Evolutionary conservation across 2,797 vertebrate genomes (phyloP), one percentile per base, ranked within the genome.

Genomic region (Anisognathus igniventris): DNA sequence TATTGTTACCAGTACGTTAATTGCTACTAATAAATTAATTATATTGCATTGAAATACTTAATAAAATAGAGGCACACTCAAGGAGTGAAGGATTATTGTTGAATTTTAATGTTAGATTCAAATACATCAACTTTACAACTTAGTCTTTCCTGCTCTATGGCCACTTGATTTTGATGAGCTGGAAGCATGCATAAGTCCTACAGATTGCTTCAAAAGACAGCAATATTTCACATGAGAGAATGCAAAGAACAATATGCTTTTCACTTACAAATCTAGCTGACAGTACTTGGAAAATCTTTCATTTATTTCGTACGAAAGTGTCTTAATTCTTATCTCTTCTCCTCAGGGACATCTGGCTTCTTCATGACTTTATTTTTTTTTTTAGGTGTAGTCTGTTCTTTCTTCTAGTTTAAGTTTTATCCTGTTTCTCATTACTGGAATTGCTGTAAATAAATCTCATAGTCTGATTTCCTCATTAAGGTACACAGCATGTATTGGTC

Each of bases 11-110:
- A 91, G 76, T 58, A 91, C 0, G 0, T 93, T 96, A 90, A 97
- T 60, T 97, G 57, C 66, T 89, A 35, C 45, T 89, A 96, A 96
- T 92, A 96, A 96, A 96, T 97, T 97, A 95, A 97, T 97, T 95
- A 81, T 48, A 75, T 73, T 77, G 30, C 85, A 92, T 37, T 93
- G 86, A 96, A 95, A 95, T 94, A 85, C 65, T 95, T 96, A 91
- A 88, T 92, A 90, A 97, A 78, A 91, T 61, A 91, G 78, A 94
- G 47, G 12, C 66, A 94, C 44, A 51, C 39, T 91, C 93, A 90
- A 80, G 73, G 19, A 93, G 5, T 78, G 66, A 96, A 95, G 33
- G 57, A 87, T 93, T 95, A 95, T 92, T 94, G 48, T 93, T 91
- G 78, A 96, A 96, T 96, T 95, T 97, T 92, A 96, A 94, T 91